These are phyloP conservation scores for Phrynosoma platyrhinos DNA, from an alignment of 2,113 vertebrate species.

Conservation along the genomic window DNA sequence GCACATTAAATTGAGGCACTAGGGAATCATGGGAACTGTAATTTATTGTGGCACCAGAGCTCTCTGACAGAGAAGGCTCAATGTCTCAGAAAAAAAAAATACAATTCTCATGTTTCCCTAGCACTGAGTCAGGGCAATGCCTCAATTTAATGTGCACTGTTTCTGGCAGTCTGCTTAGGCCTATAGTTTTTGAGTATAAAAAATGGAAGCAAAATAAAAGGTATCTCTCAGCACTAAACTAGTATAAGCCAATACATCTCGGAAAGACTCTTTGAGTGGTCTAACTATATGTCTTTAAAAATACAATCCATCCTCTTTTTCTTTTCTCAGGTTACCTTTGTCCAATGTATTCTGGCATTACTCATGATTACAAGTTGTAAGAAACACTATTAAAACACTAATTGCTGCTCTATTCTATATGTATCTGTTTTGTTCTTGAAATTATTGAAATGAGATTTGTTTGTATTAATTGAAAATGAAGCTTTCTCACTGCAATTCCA, in stretches of 20 bases:
- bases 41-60: no score
- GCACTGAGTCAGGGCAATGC: no score
- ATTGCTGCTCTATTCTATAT: conserved; percentile 47
- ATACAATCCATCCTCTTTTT: not conserved
- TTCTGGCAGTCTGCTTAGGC: no score
- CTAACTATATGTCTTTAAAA: no score
- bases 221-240: not conserved
- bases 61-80: no score
- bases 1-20: no score
- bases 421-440: conserved; percentile 42
- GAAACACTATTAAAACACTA: conserved; percentile 62
- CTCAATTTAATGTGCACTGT: no score
- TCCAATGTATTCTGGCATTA: conserved; percentile 38
- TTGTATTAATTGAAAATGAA: conserved; percentile 55
- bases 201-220: conserved; percentile 19
- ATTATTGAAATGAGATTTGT: conserved; percentile 49
- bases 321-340: conserved; percentile 38
- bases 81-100: no score
- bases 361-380: conserved; percentile 38
- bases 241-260: not conserved
- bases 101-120: no score
- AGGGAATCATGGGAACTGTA: no score
- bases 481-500: conserved; percentile 17
- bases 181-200: not conserved
- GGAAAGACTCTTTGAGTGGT: no score